Percentiles rank a stretch among this genome's conserved stretches.
phyloP scores from a whole-genome alignment of 2,113 vertebrate species.

The Dromaius novaehollandiae region DNA sequence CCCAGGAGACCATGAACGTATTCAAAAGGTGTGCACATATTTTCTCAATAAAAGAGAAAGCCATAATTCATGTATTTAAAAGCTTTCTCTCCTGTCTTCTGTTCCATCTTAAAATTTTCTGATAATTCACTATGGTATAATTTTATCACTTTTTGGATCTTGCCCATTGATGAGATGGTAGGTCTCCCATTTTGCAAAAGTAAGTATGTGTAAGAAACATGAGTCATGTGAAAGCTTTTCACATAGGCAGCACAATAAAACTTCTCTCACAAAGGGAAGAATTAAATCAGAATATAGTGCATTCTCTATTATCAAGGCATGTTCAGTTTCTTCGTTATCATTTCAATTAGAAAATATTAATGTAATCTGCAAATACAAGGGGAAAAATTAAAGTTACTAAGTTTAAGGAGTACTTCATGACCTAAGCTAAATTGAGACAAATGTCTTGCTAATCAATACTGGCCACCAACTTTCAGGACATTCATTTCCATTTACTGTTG shows the following conservation, averaged over 20 bases:
- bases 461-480: conserved; percentile 23
- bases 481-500: conserved; percentile 24
- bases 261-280: not conserved
- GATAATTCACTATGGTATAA: not conserved
- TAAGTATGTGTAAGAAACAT: not conserved
- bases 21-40: not conserved
- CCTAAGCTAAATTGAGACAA: conserved; percentile 42
- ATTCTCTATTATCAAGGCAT: conserved; percentile 5
- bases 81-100: not conserved
- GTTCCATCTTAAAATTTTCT: not conserved
- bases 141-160: not conserved
- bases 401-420: conserved; percentile 22
- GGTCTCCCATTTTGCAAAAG: not conserved
- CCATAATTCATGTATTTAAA: not conserved
- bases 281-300: conserved; percentile 19
- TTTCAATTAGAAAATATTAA: conserved; percentile 60
- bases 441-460: not conserved
- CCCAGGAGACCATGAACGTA: not conserved
- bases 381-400: conserved; percentile 20
- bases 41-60: not conserved
- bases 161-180: not conserved
- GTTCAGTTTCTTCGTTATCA: conserved; percentile 29
- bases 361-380: conserved; percentile 27
- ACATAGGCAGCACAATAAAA: not conserved
- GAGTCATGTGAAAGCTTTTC: not conserved